Evolutionary conservation across 2,888 invertebrate species (phyloP), one percentile per base, ranked within the genome.

Genomic region (Zygothrica quintamaculata): DNA sequence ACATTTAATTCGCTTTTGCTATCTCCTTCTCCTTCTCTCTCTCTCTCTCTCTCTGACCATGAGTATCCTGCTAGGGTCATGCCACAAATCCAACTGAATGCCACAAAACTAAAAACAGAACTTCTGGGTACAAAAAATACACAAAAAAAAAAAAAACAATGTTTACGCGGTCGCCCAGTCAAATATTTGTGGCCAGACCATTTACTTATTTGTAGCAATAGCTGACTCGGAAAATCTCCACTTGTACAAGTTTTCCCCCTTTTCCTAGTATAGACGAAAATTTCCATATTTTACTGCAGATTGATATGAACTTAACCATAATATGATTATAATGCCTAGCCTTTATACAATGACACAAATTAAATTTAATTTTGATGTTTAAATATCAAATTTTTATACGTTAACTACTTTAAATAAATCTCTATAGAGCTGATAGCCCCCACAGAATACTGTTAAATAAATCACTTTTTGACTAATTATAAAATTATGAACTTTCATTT

Each of bases 61-160:
- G 29, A 29, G 7, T 2, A 29, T 39, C 29, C 8, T 33, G 34
- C n/a, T 40, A 18, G 55, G 58, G 40, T 46, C 53, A 47, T 31
- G 46, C 15, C 7, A 31, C 18, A 25, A 36, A 25, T 51, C 46
- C 57, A 52, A n/a, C 52, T 36, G 58, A 51, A 59, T 64, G 65
- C 77, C 80, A 68, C 71, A 77, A 84, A 84, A 85, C 85, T 70
- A 84, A 77, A 84, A 79, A 82, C 76, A 77, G 70, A 77, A 72
- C 68, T 78, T 78, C 62, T 74, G 68, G 65, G 62, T 71, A 74
- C 61, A n/a, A n/a, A n/a, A n/a, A n/a, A n/a, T n/a, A n/a, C n/a
- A n/a, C n/a, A n/a, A n/a, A n/a, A n/a, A n/a, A n/a, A n/a, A n/a
- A n/a, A 80, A 72, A 56, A 69, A 67, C 74, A 72, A 70, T 75